Evolutionary conservation across 2,113 vertebrate genomes (phyloP).

Genomic region (Gopherus flavomarginatus): DNA sequence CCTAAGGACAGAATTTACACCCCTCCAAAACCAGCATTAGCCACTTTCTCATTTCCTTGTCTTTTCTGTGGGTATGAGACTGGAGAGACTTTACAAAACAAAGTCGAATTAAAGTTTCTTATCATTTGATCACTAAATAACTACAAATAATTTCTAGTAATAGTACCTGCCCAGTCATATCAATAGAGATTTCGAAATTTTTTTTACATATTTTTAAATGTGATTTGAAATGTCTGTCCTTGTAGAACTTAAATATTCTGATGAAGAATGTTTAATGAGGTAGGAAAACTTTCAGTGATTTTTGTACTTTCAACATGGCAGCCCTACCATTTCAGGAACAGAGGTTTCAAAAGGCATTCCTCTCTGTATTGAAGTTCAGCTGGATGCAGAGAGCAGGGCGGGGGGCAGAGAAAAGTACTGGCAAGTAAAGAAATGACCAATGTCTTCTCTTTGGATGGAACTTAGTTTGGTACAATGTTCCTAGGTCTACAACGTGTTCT

Average conservation of each 20-base stretch:
- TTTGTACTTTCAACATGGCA: neutral
- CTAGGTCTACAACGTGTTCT: neutral
- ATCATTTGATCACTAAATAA: neutral
- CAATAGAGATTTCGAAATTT: neutral
- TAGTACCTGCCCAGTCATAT: neutral
- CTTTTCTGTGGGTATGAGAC: neutral
- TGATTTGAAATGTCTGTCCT: neutral
- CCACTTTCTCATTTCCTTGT: neutral
- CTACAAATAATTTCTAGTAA: neutral
- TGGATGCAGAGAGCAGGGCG: neutral
- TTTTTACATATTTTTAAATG: neutral
- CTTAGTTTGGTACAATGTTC: neutral
- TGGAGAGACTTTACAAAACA: neutral
- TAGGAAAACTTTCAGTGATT: too few relatives aligned
- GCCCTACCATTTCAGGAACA: neutral
- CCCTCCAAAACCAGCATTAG: neutral
- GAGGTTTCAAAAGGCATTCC: neutral
- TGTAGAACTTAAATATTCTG: neutral
- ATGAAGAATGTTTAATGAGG: neutral
- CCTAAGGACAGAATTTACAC: neutral
- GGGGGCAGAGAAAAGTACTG: neutral
- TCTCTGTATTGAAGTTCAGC: neutral
- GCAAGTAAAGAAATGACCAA: neutral
- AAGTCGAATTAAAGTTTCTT: neutral
- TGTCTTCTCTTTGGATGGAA: neutral